Conservation (phyloP, 2,888 invertebrate species). For the Mythimna pallens region DNA sequence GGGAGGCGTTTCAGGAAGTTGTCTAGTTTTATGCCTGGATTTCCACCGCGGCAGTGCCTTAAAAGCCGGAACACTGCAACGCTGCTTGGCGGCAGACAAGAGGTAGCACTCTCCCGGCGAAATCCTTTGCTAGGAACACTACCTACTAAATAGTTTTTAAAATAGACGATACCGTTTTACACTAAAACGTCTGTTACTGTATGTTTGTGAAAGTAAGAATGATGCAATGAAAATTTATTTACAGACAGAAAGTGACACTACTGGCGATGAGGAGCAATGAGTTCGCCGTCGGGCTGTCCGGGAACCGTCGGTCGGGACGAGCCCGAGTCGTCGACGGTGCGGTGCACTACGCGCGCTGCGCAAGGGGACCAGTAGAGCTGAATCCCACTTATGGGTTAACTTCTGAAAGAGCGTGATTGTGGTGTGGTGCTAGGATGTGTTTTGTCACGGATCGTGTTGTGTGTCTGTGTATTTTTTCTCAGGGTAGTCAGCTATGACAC, state of each 20-base stretch:
- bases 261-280: no score
- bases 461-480: no score
- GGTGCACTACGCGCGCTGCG: no score
- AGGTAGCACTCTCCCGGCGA: constrained; percentile 8
- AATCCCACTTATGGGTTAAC: no score
- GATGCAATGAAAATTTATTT: not conserved
- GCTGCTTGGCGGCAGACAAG: constrained; percentile 1
- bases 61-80: constrained; percentile 35
- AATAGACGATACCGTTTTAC: not conserved
- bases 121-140: not conserved
- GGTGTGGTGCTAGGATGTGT: no score
- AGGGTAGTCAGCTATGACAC: no score
- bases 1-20: constrained; percentile 12
- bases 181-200: not conserved
- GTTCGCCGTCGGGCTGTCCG: no score
- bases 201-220: not conserved
- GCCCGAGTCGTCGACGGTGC: no score
- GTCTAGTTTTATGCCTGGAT: constrained; percentile 33
- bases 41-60: constrained; percentile 1
- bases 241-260: not conserved
- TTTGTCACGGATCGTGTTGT: no score
- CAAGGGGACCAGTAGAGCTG: no score
- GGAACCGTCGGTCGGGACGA: no score
- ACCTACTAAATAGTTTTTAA: not conserved
- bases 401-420: no score